Conservation (phyloP, 2,113 vertebrate species). For the Garra rufa region DNA sequence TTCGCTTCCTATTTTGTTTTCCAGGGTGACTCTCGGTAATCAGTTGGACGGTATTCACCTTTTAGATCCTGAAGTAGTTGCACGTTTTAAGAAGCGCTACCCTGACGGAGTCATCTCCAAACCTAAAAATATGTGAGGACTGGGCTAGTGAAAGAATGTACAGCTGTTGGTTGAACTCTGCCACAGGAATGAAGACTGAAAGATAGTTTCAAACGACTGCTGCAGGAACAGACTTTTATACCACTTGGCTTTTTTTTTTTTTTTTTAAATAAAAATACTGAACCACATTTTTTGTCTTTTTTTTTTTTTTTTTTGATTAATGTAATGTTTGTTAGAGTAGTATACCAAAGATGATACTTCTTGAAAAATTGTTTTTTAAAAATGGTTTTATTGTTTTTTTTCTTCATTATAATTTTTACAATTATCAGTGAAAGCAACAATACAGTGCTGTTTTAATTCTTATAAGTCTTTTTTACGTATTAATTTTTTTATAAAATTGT, state of each 20-base stretch:
- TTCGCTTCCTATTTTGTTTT: slow-evolving; percentile 36
- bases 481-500: neutral
- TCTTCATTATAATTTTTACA: neutral
- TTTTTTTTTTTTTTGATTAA: too few species aligned
- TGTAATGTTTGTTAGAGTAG: neutral
- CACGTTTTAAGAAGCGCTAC: slow-evolving; percentile 88
- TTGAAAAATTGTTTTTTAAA: neutral
- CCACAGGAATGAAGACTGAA: slow-evolving; percentile 19
- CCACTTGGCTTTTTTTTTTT: slow-evolving; percentile 1
- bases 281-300: neutral
- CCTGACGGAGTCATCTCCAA: slow-evolving; percentile 92
- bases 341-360: neutral
- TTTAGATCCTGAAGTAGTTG: slow-evolving; percentile 89
- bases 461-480: neutral
- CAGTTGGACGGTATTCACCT: slow-evolving; percentile 92
- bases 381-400: neutral
- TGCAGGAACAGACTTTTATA: neutral
- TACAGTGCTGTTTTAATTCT: neutral
- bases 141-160: slow-evolving; percentile 16
- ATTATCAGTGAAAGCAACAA: neutral
- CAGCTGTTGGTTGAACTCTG: neutral
- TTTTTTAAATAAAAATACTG: slow-evolving; percentile 17
- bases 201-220: neutral
- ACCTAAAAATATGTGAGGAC: slow-evolving; percentile 82
- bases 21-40: slow-evolving; percentile 90